These are phyloP conservation scores for Ginglymostoma cirratum DNA, from an alignment of 2,113 vertebrate species.

Conservation along the genomic window DNA sequence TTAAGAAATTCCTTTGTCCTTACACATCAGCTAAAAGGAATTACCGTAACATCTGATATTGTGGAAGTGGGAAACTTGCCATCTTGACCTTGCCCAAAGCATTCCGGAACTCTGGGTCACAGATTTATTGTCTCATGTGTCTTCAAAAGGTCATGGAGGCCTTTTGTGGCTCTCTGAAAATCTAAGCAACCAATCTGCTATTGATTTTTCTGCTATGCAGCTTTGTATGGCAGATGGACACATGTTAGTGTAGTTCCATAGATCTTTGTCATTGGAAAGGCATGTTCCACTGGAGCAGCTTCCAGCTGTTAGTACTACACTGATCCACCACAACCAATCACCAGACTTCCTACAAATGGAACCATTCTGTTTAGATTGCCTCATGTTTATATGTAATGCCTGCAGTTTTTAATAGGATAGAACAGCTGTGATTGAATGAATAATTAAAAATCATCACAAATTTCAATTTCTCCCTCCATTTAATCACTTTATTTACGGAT, in stretches of 20 bases:
- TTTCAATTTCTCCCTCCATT: background rate
- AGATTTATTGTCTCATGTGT: conserved; percentile 82
- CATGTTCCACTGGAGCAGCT: conserved; percentile 80
- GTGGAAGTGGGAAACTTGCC: conserved; percentile 89
- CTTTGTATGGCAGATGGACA: conserved; percentile 59
- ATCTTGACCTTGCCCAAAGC: conserved; percentile 85
- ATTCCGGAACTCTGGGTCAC: conserved; percentile 76
- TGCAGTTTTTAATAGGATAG: background rate
- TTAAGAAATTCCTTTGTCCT: conserved; percentile 89
- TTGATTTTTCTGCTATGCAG: conserved; percentile 63
- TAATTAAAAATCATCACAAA: background rate
- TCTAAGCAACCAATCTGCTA: conserved; percentile 60
- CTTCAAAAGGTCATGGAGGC: conserved; percentile 64
- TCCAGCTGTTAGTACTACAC: conserved; percentile 81
- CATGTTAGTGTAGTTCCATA: conserved; percentile 72
- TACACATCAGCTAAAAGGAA: conserved; percentile 90
- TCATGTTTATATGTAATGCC: conserved; percentile 36
- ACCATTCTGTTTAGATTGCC: conserved; percentile 33
- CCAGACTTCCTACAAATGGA: conserved; percentile 45
- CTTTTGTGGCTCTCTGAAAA: conserved; percentile 41
- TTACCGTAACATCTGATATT: conserved; percentile 96
- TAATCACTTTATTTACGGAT: background rate
- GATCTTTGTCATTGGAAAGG: conserved; percentile 86
- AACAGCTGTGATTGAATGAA: conserved; percentile 23
- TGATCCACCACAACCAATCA: conserved; percentile 68